Conservation (phyloP, 2,797 vertebrate species). For the Crenuchus spilurus region DNA sequence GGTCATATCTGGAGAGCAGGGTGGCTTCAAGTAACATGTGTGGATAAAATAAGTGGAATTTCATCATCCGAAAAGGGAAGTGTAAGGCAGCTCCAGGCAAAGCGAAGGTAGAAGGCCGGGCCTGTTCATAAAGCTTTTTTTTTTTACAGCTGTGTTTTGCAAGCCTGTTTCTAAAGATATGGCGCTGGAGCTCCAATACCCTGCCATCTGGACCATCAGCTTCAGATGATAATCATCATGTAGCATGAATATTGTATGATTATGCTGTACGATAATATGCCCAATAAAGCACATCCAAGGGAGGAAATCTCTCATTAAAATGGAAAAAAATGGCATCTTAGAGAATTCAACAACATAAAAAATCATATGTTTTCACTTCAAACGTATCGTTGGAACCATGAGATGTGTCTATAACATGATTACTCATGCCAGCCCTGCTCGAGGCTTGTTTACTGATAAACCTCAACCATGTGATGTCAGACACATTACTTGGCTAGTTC, state of each 20-base stretch:
- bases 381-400: neutral
- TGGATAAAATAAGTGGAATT: neutral
- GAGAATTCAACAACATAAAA: neutral
- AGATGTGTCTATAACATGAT: constrained; percentile 11
- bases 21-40: constrained; percentile 16
- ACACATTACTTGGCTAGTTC: constrained; percentile 1
- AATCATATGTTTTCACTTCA: neutral
- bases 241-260: neutral
- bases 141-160: neutral
- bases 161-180: constrained; percentile 12
- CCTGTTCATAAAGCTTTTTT: neutral
- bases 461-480: neutral
- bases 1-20: constrained; percentile 52
- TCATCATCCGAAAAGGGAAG: neutral
- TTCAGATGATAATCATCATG: neutral
- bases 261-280: neutral
- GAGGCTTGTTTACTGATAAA: constrained; percentile 7
- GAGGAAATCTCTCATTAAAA: neutral
- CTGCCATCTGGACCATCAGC: constrained; percentile 2
- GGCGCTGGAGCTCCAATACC: neutral
- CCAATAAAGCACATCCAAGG: neutral
- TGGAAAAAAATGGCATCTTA: neutral
- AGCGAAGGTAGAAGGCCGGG: neutral
- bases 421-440: constrained; percentile 1
- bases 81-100: neutral